phyloP scores from a whole-genome alignment of 2,797 vertebrate genomes.

The Yasuhikotakia modesta region DNA sequence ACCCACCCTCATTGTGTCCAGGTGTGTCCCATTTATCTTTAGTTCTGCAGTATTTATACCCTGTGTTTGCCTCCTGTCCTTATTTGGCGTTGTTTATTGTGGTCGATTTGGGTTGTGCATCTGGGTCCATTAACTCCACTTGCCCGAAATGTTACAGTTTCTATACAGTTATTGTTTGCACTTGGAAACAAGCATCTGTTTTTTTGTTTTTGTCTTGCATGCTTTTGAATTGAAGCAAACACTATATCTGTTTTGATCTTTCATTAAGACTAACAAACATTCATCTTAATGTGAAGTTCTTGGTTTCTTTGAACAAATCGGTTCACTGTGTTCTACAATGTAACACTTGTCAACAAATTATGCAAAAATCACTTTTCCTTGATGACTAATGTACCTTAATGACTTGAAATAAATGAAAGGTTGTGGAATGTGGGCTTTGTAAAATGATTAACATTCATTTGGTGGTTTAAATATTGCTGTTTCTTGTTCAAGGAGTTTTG shows the following conservation, averaged over 20 bases:
- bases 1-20: neutral
- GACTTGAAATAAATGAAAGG: slow-evolving; percentile 65
- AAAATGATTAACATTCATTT: slow-evolving; percentile 39
- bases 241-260: neutral
- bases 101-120: neutral
- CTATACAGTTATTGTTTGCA: too few relatives aligned
- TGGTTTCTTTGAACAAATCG: neutral
- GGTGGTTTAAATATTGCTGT: slow-evolving; percentile 11
- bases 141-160: neutral
- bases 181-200: neutral
- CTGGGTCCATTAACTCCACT: neutral
- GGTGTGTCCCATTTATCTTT: neutral
- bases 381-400: slow-evolving; percentile 64
- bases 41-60: neutral
- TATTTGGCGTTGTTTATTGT: neutral
- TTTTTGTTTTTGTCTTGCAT: neutral
- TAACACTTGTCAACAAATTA: slow-evolving; percentile 52
- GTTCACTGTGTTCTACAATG: slow-evolving; percentile 3
- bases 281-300: neutral
- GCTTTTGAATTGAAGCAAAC: neutral
- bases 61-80: neutral
- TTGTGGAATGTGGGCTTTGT: slow-evolving; percentile 46
- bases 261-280: neutral
- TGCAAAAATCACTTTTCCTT: slow-evolving; percentile 55
- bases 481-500: slow-evolving; percentile 13